A percentile compares a stretch with the other conserved stretches of the same genome.
Conservation (phyloP, 2,113 vertebrate genomes). For the Melanerpes aurifrons region DNA sequence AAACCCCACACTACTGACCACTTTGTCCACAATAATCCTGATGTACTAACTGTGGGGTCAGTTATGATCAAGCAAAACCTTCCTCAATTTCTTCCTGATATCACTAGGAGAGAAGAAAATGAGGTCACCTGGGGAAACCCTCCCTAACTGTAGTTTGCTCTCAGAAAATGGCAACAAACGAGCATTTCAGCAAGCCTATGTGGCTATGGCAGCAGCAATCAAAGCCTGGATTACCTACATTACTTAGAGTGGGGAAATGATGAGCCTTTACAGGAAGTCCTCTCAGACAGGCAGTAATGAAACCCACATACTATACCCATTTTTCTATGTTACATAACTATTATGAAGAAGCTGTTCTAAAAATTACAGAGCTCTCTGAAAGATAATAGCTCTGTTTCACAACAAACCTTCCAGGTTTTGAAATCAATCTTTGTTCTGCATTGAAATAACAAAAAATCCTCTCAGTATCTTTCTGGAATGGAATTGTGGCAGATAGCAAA, state of each 20-base stretch:
- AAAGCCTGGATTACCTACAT: background rate
- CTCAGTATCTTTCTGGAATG: rapidly evolving
- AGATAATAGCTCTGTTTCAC: background rate
- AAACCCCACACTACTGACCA: background rate
- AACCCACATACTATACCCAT: background rate
- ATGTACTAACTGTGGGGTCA: rapidly evolving
- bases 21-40: background rate
- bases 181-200: background rate
- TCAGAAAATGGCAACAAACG: background rate
- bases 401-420: background rate
- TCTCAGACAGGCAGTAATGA: background rate
- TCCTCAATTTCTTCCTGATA: background rate
- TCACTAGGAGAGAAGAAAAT: background rate
- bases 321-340: background rate
- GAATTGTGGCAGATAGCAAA: background rate
- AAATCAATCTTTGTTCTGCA: background rate
- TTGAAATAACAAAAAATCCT: background rate
- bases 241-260: background rate
- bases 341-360: background rate
- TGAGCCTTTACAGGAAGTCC: background rate
- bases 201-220: background rate
- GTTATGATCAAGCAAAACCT: background rate
- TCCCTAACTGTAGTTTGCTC: background rate
- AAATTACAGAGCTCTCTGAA: background rate
- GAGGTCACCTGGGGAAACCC: rapidly evolving